phyloP scores from a whole-genome alignment of 2,797 vertebrate species.

The Cyprinodon diabolis region DNA sequence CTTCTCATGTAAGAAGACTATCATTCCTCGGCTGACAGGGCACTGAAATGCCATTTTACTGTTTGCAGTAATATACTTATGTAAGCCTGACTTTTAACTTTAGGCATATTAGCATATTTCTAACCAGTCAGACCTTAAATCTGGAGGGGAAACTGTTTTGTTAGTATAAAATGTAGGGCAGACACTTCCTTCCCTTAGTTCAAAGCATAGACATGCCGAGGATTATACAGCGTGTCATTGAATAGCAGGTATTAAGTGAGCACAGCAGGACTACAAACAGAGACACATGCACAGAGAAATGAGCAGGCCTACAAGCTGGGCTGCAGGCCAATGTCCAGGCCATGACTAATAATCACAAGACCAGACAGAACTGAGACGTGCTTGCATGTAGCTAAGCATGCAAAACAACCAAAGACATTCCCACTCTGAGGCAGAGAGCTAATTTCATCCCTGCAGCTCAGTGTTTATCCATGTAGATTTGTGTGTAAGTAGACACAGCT shows the following conservation, averaged over 20 bases:
- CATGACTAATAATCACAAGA: conserved; percentile 59
- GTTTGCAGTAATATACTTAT: too few relatives aligned
- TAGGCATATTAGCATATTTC: too few relatives aligned
- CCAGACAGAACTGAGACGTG: conserved; percentile 27
- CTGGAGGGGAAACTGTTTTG: background rate
- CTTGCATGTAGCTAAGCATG: conserved; percentile 9
- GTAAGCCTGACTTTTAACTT: too few relatives aligned
- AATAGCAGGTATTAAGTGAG: conserved; percentile 43
- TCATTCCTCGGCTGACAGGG: too few relatives aligned
- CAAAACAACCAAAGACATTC: conserved; percentile 27
- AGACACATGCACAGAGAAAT: background rate
- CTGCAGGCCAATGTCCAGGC: conserved; percentile 27
- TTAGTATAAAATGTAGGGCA: conserved; percentile 17
- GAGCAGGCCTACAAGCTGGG: conserved; percentile 8
- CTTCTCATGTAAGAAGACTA: too few relatives aligned
- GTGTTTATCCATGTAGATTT: conserved; percentile 19
- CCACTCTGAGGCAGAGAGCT: conserved; percentile 14
- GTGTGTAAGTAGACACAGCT: conserved; percentile 3
- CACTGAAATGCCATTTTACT: too few relatives aligned
- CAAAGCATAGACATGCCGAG: conserved; percentile 17
- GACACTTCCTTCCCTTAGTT: conserved; percentile 15
- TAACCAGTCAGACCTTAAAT: background rate
- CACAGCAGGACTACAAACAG: conserved; percentile 14
- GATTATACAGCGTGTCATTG: conserved; percentile 24
- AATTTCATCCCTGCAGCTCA: conserved; percentile 36